phyloP scores from a whole-genome alignment of 2,797 vertebrate species.

The Ptychobarbus kaznakovi region DNA sequence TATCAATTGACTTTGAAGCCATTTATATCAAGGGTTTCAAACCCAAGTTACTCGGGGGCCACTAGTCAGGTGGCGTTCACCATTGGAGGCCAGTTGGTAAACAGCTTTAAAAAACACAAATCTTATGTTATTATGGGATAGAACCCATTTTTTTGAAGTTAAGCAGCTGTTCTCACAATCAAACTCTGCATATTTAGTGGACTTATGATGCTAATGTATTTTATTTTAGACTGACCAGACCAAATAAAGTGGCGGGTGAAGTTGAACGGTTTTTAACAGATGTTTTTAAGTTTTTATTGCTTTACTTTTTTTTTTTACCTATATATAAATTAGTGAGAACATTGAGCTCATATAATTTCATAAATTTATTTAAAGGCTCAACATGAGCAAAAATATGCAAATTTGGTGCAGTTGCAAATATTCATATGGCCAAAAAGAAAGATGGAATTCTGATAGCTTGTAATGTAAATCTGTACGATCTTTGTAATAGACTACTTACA shows the following conservation, averaged over 20 bases:
- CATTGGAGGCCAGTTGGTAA: background rate
- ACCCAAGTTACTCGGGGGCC: too few relatives aligned
- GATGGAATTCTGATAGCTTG: too few relatives aligned
- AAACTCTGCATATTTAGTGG: slow-evolving; percentile 6
- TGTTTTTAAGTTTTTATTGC: background rate
- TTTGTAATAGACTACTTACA: too few relatives aligned
- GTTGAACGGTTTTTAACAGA: background rate
- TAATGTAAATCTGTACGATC: too few relatives aligned
- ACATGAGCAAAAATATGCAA: too few relatives aligned
- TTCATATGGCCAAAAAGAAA: too few relatives aligned
- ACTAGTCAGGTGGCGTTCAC: background rate
- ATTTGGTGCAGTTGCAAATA: too few relatives aligned
- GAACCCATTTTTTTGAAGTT: background rate
- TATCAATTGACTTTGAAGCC: background rate
- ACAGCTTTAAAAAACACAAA: background rate
- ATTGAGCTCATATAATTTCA: background rate
- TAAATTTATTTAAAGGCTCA: too few relatives aligned
- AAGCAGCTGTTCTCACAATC: background rate
- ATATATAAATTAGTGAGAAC: background rate
- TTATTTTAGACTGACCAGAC: background rate
- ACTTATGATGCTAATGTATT: background rate
- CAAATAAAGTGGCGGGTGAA: background rate
- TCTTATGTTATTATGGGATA: background rate
- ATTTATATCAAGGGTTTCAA: background rate
- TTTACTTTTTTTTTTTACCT: too few relatives aligned